A percentile compares a stretch with the other conserved stretches of the same genome.
These are phyloP conservation scores for Tapirus indicus DNA, from an alignment of 2,797 vertebrate species.

Conservation along the genomic window DNA sequence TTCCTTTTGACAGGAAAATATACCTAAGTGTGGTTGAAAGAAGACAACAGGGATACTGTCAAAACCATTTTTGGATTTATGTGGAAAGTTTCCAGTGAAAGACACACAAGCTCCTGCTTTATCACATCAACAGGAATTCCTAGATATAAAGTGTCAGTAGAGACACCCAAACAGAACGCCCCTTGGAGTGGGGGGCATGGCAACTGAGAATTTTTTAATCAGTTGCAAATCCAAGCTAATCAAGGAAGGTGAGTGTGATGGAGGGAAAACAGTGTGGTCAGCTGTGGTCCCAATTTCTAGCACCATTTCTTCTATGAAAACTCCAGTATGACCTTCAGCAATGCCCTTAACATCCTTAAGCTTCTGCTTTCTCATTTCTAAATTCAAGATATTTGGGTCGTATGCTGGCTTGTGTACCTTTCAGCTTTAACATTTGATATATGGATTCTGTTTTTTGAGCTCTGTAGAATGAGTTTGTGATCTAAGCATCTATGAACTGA, in stretches of 20 bases:
- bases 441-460: conserved; percentile 37
- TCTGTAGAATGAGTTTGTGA: conserved; percentile 63
- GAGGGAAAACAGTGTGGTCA: background rate
- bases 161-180: conserved; percentile 63
- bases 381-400: conserved; percentile 36
- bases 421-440: conserved; percentile 50
- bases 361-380: conserved; percentile 12
- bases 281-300: background rate
- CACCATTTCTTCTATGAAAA: background rate
- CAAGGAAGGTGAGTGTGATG: background rate
- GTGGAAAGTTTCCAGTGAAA: conserved; percentile 52
- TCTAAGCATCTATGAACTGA: conserved; percentile 21
- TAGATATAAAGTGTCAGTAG: background rate
- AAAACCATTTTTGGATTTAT: conserved; percentile 2
- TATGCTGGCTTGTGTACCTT: background rate
- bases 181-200: background rate
- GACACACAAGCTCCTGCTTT: background rate
- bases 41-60: conserved; percentile 30
- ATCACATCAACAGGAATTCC: conserved; percentile 37
- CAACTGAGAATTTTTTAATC: background rate
- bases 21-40: background rate
- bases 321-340: background rate
- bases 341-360: background rate
- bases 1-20: conserved; percentile 70
- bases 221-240: background rate